Evolutionary conservation across 2,888 invertebrate genomes (phyloP).

Genomic region (Pristionchus japonicus): DNA sequence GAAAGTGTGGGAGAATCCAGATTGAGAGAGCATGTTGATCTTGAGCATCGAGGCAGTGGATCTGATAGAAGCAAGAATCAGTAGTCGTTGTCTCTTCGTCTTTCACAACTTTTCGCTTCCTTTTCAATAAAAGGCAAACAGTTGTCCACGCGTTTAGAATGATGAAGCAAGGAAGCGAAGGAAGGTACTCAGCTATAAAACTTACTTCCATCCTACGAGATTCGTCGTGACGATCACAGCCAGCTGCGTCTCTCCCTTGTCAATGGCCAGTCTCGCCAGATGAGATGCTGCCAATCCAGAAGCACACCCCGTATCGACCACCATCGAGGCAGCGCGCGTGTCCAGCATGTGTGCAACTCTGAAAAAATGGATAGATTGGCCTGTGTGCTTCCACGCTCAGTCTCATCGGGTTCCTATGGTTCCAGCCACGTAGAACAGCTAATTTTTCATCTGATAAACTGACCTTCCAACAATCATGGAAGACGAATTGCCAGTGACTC

Average conservation of each 20-base stretch:
- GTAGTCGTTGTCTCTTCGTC: too few species aligned
- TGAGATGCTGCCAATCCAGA: conserved; percentile 84
- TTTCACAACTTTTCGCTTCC: not conserved
- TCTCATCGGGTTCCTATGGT: not conserved
- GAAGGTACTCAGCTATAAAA: not conserved
- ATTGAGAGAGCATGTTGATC: conserved; percentile 71
- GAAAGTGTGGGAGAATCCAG: conserved; percentile 71
- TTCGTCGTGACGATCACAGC: conserved; percentile 73
- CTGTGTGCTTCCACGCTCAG: too few species aligned
- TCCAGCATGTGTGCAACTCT: conserved; percentile 88
- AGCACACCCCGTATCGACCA: conserved; percentile 95
- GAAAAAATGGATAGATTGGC: not conserved
- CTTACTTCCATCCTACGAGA: conserved; percentile 60
- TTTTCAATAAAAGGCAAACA: not conserved
- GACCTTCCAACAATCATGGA: conserved; percentile 61
- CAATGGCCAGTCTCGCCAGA: conserved; percentile 80
- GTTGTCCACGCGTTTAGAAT: too few species aligned
- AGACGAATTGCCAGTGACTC: conserved; percentile 58
- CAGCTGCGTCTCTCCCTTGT: conserved; percentile 85
- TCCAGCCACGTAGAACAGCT: not conserved
- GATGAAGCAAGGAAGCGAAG: not conserved
- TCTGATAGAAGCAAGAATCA: conserved; percentile 40
- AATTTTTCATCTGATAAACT: not conserved
- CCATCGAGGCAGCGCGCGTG: conserved; percentile 92
- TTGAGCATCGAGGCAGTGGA: conserved; percentile 68